Evolutionary conservation across 2,888 invertebrate genomes (phyloP).

Genomic region (Drosophila algonquin): DNA sequence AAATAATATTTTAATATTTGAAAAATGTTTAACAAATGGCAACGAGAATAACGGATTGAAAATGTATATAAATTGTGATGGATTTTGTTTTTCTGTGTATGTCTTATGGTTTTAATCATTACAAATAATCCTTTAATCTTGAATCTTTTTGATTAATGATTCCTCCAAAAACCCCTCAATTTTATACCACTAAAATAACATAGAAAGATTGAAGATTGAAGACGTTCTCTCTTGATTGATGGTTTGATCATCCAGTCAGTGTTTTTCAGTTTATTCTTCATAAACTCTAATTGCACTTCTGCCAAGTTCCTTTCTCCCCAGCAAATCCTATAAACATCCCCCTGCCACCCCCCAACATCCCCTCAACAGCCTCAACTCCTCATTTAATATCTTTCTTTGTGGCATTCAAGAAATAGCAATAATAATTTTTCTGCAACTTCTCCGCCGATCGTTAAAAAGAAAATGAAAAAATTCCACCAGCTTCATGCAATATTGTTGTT

Average conservation of each 20-base stretch:
- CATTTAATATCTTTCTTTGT: background rate
- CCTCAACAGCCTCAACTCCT: background rate
- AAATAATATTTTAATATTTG: background rate
- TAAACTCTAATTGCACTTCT: background rate
- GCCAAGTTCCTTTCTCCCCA: background rate
- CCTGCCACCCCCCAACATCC: background rate
- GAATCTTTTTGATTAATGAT: no score
- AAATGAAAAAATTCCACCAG: slow-evolving; percentile 12
- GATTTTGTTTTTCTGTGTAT: no score
- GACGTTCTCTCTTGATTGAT: background rate
- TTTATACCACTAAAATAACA: no score
- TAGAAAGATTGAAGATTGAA: background rate
- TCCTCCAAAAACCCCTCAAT: no score
- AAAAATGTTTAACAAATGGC: background rate
- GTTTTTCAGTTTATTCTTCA: background rate
- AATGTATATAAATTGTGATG: no score
- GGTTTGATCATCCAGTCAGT: background rate
- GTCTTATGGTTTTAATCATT: no score
- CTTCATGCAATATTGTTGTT: slow-evolving; percentile 13
- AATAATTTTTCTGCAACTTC: slow-evolving; percentile 7
- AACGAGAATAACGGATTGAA: no score
- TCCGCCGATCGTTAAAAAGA: slow-evolving; percentile 1
- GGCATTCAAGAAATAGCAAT: background rate
- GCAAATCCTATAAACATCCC: background rate
- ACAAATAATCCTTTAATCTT: no score